These are phyloP conservation scores for Geococcyx californianus DNA, from an alignment of 2,113 vertebrate genomes.

Conservation along the genomic window DNA sequence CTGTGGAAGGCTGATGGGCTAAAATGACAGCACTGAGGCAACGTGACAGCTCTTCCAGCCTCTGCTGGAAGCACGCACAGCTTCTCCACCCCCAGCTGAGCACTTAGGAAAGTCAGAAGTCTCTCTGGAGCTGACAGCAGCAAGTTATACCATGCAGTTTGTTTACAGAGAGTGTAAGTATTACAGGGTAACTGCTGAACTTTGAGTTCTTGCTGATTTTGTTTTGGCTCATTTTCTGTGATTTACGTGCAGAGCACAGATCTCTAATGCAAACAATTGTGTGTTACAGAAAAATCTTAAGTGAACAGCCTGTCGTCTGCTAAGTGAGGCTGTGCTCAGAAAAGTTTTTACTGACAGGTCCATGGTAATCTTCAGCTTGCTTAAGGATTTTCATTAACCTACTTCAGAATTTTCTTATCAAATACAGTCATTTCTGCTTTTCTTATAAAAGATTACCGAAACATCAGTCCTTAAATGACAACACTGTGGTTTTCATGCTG, in stretches of 20 bases:
- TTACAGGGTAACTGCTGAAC: neutral
- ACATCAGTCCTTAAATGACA: neutral
- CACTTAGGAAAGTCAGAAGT: neutral
- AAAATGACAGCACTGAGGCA: neutral
- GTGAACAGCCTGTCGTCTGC: neutral
- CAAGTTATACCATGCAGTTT: neutral
- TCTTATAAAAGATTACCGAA: neutral
- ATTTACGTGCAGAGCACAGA: neutral
- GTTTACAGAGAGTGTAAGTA: neutral
- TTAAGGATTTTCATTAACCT: neutral
- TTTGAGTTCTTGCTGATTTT: constrained; percentile 1
- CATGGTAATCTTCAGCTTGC: neutral
- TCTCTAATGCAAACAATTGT: neutral
- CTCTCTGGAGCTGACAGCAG: neutral
- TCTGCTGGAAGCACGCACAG: neutral
- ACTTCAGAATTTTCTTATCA: neutral
- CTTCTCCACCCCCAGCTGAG: neutral
- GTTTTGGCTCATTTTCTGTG: neutral
- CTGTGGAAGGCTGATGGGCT: neutral
- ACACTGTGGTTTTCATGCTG: neutral
- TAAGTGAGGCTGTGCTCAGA: neutral
- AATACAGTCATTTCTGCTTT: neutral
- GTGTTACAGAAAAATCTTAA: neutral
- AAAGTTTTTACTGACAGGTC: neutral
- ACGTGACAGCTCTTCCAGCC: neutral